Base-by-base conservation (phyloP, 1,140 invertebrate species). In the Microvelia longipes region DNA sequence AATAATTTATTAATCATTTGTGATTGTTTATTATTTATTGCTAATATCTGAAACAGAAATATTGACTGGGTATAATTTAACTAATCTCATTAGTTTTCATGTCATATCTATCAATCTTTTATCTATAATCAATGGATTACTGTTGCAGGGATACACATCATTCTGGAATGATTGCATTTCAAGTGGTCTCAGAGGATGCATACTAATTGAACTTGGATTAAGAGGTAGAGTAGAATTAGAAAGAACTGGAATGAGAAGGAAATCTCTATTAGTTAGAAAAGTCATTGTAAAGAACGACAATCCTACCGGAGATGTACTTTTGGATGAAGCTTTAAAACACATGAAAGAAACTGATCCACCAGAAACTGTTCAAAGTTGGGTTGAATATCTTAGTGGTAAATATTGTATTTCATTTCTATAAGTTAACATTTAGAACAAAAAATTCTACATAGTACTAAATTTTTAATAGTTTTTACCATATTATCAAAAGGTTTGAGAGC, bases 151-250 rank as follows among this genome's bases (percentile, higher is more conserved):
- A 72, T 99, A 99, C 81, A 99, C 97, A 77, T 99, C 97, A 61
- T 99, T 99, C 83, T 99, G 98, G 98, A 99, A 99, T 83, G 98
- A 99, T 81, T 99, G 96, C 81, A 99, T 99, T 86, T 99, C 96
- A 74, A 96, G 94, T 75, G 98, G 98, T 25, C 83, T 99, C 66
- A 85, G 98, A 77, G 97, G 98, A 71, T 99, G 96, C 81, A 99
- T 99, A 78, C 83, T 99, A 71, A 96, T 98, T 74, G 98, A 99
- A 82, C 83, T 99, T 70, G 93, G 92, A 11, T 81, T 99, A 66
- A 84, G 96, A 75, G 94, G 94, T 27, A 86, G 96, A 73, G 88
- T 99, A 69, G 96, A 98, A 83, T 82, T 99, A 71, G 98, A 99
- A 82, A 92, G 93, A 78, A 91, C 92, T 77, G 96, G 96, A 60